Conservation (phyloP, 2,113 vertebrate species). For the Gopherus flavomarginatus region DNA sequence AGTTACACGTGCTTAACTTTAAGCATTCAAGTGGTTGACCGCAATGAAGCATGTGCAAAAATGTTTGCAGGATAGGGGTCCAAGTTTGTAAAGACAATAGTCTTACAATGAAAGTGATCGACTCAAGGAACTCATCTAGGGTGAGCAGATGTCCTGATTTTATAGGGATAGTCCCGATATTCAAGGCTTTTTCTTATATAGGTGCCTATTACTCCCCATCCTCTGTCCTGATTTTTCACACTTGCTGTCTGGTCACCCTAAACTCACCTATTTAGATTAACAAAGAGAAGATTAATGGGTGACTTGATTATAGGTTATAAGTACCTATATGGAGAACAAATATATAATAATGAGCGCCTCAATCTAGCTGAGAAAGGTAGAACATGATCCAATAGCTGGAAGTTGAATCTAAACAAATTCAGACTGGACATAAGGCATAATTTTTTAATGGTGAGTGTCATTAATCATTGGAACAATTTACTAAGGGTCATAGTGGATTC, state of each 20-base stretch:
- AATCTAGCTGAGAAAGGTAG: background rate
- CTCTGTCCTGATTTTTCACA: too few relatives aligned
- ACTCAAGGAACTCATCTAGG: background rate
- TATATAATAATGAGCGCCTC: background rate
- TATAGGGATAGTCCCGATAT: too few relatives aligned
- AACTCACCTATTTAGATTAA: background rate
- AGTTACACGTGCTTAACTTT: background rate
- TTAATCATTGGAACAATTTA: background rate
- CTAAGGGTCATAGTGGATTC: background rate
- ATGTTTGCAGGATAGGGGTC: conserved; percentile 1
- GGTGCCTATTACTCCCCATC: too few relatives aligned
- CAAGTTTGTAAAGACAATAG: background rate
- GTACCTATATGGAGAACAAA: background rate
- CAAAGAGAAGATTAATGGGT: background rate
- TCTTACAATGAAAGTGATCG: background rate
- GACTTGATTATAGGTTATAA: background rate
- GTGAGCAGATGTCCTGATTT: too few relatives aligned
- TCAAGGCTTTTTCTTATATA: too few relatives aligned
- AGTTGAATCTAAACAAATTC: background rate
- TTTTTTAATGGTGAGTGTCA: background rate
- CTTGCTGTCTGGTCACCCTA: too few relatives aligned
- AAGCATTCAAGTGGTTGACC: background rate
- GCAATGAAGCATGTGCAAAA: background rate
- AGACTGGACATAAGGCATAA: background rate
- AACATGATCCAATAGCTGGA: background rate